These are phyloP conservation scores for Eueremaeus valkanovi DNA, from an alignment of 2,888 invertebrate species.

Conservation along the genomic window DNA sequence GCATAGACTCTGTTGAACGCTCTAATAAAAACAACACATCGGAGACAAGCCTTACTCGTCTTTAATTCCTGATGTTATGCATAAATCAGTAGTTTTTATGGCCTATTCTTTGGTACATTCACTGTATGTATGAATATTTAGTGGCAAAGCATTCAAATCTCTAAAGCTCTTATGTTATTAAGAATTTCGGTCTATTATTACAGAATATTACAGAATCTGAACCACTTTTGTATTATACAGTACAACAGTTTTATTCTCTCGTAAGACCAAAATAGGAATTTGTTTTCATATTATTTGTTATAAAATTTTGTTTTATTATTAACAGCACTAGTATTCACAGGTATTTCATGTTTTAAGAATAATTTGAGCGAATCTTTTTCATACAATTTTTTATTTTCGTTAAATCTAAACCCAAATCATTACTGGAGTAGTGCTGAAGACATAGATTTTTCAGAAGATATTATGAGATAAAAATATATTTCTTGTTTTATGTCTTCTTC, in stretches of 20 bases:
- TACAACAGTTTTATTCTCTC: too few relatives aligned
- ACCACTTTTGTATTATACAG: not conserved
- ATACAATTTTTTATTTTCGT: too few relatives aligned
- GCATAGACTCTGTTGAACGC: not conserved
- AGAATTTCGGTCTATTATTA: not conserved
- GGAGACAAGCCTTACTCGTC: not conserved
- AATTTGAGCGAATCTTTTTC: too few relatives aligned
- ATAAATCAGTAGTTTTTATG: conserved; percentile 1
- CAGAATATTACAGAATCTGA: not conserved
- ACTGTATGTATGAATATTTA: not conserved
- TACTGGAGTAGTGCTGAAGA: too few relatives aligned
- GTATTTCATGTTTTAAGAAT: too few relatives aligned
- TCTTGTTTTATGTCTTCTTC: too few relatives aligned
- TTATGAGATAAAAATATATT: too few relatives aligned
- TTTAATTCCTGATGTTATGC: conserved; percentile 10
- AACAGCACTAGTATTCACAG: too few relatives aligned
- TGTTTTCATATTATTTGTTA: not conserved
- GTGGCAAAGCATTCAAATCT: not conserved
- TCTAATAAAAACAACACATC: not conserved
- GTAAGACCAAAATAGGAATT: not conserved
- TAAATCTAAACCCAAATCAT: too few relatives aligned
- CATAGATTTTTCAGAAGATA: too few relatives aligned
- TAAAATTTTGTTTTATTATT: too few relatives aligned
- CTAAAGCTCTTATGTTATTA: conserved; percentile 14
- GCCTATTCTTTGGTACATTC: not conserved